These are phyloP conservation scores for Vipera latastei DNA, from an alignment of 2,797 vertebrate genomes.

Conservation along the genomic window DNA sequence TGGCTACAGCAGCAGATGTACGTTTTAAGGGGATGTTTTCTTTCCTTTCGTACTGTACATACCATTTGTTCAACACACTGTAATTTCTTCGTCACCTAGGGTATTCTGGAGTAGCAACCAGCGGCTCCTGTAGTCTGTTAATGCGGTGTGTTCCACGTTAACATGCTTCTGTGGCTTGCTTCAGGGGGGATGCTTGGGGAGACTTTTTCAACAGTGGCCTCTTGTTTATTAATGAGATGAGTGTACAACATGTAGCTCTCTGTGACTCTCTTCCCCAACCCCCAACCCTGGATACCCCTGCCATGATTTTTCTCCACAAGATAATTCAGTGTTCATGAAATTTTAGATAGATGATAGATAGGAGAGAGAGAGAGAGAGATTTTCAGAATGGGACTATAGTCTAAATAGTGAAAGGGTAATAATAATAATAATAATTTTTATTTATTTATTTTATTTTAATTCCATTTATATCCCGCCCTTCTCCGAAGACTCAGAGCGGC, in stretches of 20 bases:
- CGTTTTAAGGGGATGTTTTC: neutral
- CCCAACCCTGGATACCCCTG: rapidly evolving
- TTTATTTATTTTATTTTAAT: too few species aligned
- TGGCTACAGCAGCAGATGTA: constrained; percentile 56
- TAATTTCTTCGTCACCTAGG: neutral
- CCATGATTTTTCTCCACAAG: constrained; percentile 3
- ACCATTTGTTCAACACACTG: constrained; percentile 25
- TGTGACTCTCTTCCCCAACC: neutral
- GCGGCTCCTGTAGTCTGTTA: constrained; percentile 14
- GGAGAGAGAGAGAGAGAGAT: neutral
- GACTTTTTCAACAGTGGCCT: constrained; percentile 14
- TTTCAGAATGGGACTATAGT: neutral
- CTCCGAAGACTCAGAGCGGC: too few species aligned
- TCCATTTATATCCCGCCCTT: too few species aligned
- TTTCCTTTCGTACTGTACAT: neutral
- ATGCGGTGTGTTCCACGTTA: constrained; percentile 11
- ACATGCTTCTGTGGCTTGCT: constrained; percentile 31
- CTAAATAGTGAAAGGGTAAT: neutral
- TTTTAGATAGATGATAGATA: neutral
- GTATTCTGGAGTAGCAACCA: constrained; percentile 16
- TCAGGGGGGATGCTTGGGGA: constrained; percentile 24
- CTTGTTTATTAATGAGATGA: constrained; percentile 20
- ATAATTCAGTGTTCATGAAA: constrained; percentile 22
- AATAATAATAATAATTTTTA: too few species aligned
- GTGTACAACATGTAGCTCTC: neutral